Evolutionary conservation across 1,140 invertebrate species (phyloP).

Genomic region (Apis laboriosa): DNA sequence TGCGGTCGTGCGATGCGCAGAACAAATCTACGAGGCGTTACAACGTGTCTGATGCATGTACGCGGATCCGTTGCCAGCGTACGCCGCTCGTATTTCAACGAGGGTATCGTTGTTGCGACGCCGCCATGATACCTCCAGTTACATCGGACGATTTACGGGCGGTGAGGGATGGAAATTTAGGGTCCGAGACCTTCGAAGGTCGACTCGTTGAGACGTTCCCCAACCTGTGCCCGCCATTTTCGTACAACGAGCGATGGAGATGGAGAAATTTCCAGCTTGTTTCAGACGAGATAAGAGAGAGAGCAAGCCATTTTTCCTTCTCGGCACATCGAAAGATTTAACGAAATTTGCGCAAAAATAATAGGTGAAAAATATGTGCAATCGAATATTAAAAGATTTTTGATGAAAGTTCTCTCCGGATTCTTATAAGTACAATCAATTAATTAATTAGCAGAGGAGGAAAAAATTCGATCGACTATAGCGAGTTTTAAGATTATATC

Average conservation of each 20-base stretch:
- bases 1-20: constrained; percentile 7
- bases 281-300: background rate
- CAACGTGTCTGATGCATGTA: constrained; percentile 54
- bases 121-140: constrained; percentile 10
- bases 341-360: no score
- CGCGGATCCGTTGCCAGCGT: constrained; percentile 18
- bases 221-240: background rate
- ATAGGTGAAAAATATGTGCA: no score
- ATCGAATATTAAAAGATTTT: no score
- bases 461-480: no score
- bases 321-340: no score
- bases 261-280: constrained; percentile 30
- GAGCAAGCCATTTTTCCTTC: no score
- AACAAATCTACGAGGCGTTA: constrained; percentile 36
- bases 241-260: constrained; percentile 9
- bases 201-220: constrained; percentile 5
- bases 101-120: constrained; percentile 25
- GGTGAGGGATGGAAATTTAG: constrained; percentile 36
- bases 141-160: constrained; percentile 48
- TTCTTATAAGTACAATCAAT: no score
- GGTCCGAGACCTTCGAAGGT: constrained; percentile 15
- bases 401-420: no score
- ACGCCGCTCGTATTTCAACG: constrained; percentile 58
- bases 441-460: no score
- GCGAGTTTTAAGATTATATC: no score